Conservation (phyloP, 2,888 invertebrate species). For the Vandiemenella viatica region DNA sequence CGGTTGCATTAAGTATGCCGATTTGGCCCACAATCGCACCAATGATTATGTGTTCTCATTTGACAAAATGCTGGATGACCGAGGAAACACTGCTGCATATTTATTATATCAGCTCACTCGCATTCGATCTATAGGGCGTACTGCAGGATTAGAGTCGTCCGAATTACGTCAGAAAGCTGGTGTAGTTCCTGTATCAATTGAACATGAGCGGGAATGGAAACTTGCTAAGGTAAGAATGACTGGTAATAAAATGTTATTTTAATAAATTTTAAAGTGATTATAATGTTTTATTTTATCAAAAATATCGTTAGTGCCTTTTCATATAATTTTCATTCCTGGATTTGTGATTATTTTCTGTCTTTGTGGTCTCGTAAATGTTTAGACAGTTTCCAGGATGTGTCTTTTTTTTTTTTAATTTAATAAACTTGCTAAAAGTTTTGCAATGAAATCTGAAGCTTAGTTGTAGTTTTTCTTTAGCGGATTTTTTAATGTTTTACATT, state of each 20-base stretch:
- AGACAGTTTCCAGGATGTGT: no score
- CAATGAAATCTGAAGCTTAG: no score
- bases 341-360: no score
- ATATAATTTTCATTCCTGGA: no score
- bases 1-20: slow-evolving; percentile 97
- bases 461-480: no score
- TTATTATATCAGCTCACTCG: slow-evolving; percentile 86
- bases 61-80: slow-evolving; percentile 97
- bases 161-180: slow-evolving; percentile 44
- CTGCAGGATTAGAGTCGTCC: slow-evolving; percentile 48
- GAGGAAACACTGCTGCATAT: slow-evolving; percentile 97
- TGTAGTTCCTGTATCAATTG: slow-evolving; percentile 46
- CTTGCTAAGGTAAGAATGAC: slow-evolving; percentile 51
- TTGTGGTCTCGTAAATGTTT: no score
- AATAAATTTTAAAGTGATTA: background rate
- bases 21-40: slow-evolving; percentile 80
- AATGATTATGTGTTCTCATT: slow-evolving; percentile 97
- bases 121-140: slow-evolving; percentile 79
- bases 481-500: no score
- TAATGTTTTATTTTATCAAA: background rate
- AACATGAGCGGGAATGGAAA: slow-evolving; percentile 89
- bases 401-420: no score
- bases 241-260: background rate
- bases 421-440: no score
- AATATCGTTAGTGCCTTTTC: no score